Base-by-base conservation (phyloP, 2,888 invertebrate genomes). In the Cerastis leucographa region DNA sequence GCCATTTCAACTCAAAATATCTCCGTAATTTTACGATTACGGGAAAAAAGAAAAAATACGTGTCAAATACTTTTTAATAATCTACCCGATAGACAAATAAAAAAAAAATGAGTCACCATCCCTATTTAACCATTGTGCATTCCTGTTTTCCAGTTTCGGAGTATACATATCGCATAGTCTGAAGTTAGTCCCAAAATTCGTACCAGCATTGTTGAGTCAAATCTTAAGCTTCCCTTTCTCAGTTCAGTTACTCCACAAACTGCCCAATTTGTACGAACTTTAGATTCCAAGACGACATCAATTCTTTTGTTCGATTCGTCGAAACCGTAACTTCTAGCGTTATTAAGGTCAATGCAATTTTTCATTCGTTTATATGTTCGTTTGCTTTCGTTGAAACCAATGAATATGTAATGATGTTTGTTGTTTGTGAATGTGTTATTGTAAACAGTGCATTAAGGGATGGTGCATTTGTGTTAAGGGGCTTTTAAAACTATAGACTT, bases 321-420 rank as follows among this genome's bases (percentile, higher is more conserved):
- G 64, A 66, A 59, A 8, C 44, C 7, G 64, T 14, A 56, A 84
- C 12, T 71, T 71, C 19, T 11, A 35, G 65, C 4, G 29, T 12
- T 70, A 78, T 82, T 78, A 66, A 66, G 59, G 69, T 78, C 65
- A 51, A 22, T 71, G 46, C 56, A 74, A 74, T 59, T 74, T 74
- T 46, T 59, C 74, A 59, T 46, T 74, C 56, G 56, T 59, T 59
- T 46, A 46, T 74, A 74, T 49, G 40, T 49, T 56, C 17, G 42
- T 81, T 81, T 65, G 68, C 73, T 62, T 76, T 40, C 35, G 64
- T 56, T 51, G 51, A 44, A 69, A 51, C 19, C 71, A 69, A 73
- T 77, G 77, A 85, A 77, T 85, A 69, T 46, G 35, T 70, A 49
- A 74, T 69, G n/a, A 35, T 61, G 73, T 83, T 83, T 80, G 64